phyloP scores from a whole-genome alignment of 2,888 invertebrate genomes.

The Andrena trimmerana region DNA sequence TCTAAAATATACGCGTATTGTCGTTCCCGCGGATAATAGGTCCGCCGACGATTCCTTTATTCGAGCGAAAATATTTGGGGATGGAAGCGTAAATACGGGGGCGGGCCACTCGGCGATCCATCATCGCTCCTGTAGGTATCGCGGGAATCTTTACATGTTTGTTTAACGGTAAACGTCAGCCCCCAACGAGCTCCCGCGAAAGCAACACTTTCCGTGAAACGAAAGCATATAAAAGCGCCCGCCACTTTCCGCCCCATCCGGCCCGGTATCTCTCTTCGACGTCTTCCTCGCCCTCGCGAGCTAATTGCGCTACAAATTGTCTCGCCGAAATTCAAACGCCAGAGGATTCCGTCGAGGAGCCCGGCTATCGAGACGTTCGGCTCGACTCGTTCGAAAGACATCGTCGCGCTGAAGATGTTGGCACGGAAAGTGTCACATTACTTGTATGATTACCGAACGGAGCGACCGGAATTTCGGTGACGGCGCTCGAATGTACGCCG shows the following conservation, averaged over 20 bases:
- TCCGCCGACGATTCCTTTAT: constrained; percentile 23
- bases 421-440: background rate
- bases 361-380: background rate
- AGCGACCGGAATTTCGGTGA: constrained; percentile 1
- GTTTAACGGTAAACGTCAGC: constrained; percentile 62
- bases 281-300: background rate
- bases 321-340: background rate
- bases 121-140: constrained; percentile 59
- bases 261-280: background rate
- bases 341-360: too few species aligned
- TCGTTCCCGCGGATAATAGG: constrained; percentile 22
- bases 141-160: constrained; percentile 60
- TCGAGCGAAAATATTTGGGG: constrained; percentile 47
- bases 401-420: too few species aligned
- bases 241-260: constrained; percentile 3
- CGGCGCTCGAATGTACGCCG: background rate
- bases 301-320: constrained; percentile 34
- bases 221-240: constrained; percentile 59
- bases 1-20: constrained; percentile 23
- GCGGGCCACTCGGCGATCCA: constrained; percentile 27
- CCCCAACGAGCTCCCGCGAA: constrained; percentile 47
- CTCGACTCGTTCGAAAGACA: too few species aligned
- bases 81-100: constrained; percentile 24
- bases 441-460: background rate
- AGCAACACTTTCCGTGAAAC: constrained; percentile 64